Evolutionary conservation across 2,797 vertebrate species (phyloP), one percentile per base, ranked within the genome.

Genomic region (Australoheros facetus): DNA sequence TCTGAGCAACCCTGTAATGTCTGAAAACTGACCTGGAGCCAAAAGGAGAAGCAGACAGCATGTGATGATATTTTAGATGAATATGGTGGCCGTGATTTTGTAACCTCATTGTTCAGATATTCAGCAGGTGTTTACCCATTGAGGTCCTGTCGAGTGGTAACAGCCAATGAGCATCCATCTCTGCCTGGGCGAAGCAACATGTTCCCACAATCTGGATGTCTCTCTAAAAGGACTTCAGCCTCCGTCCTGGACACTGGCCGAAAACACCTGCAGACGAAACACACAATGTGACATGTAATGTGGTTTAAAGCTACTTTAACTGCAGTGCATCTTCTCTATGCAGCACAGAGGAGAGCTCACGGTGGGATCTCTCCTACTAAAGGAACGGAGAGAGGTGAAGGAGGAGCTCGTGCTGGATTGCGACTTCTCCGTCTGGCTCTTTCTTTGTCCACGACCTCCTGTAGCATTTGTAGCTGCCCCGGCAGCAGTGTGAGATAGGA

Each of bases 1-100:
- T 84, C 83, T 93, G 95, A 39, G 96, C 96, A 87, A 98, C 96
- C 23, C 94, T 96, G 89, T 97, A 98, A 93, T 97, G 97, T 87
- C 94, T 95, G 89, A 97, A 88, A 51, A 96, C 92, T 0, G 93
- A 96, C 71, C 95, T 96, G 54, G 2, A 86, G 54, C 1, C 51
- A 32, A 56, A 71, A 66, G 57, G 6, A 72, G 4, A 60, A 56
- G 71, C 8, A 39, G 16, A 56, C 45, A 48, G 28, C 7, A 8
- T 69, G 26, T n/a, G 7, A 48, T 48, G 23, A 62, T 2, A 17
- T 42, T 62, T 56, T 16, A 17, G 30, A 6, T 56, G 34, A 58
- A n/a, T 13, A 55, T 5, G 3, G 10, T 6, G 45, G 62, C 6
- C 14, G 21, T 23, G 53, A 21, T 71, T 72, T 56, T 34, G 34